Base-by-base conservation (phyloP, 2,797 vertebrate genomes). In the Taeniopygia guttata region DNA sequence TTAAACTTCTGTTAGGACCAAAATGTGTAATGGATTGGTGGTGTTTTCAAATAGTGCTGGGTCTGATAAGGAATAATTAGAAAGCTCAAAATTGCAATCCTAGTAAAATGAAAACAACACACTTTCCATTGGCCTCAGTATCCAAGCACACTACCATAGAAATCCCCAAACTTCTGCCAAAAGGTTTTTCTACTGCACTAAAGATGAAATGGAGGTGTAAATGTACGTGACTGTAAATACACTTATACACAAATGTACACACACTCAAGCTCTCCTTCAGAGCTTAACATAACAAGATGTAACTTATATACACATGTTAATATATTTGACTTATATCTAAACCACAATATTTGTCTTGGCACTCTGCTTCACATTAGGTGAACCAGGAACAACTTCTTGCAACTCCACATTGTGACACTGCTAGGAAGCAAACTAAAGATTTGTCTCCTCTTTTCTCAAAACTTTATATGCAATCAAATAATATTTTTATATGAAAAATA, bases 11-110 rank as follows among this genome's bases (percentile, higher is more conserved):
- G 13, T 42, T 81, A 59, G 9, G 58, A 75, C 38, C 12, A 55
- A 75, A 72, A 68, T 34, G 6, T 0, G 0, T 52, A 54, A 58
- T 0, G 2, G 29, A 27, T 43, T 49, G 25, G 19, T 49, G 54
- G 27, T 62, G 5, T 58, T 67, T 87, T 46, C 46, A 85, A 52
- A 70, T 22, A 55, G 10, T 13, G 22, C 22, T 60, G 51, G 1
- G 3, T 84, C 63, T 76, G 72, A 34, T 26, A 59, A 81, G 75
- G 13, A 64, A 38, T 42, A 59, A 76, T 32, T 30, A 82, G 63
- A 77, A 93, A 89, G 18, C 34, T 89, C 60, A 63, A 34, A 80
- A 52, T 3, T 74, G 13, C 52, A 63, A 25, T 67, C 14, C 26
- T 10, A 27, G 56, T 63, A 70, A 52, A 80, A 55, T 2, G 3